Evolutionary conservation across 2,113 vertebrate species (phyloP).

Genomic region (Australoheros scitulus): DNA sequence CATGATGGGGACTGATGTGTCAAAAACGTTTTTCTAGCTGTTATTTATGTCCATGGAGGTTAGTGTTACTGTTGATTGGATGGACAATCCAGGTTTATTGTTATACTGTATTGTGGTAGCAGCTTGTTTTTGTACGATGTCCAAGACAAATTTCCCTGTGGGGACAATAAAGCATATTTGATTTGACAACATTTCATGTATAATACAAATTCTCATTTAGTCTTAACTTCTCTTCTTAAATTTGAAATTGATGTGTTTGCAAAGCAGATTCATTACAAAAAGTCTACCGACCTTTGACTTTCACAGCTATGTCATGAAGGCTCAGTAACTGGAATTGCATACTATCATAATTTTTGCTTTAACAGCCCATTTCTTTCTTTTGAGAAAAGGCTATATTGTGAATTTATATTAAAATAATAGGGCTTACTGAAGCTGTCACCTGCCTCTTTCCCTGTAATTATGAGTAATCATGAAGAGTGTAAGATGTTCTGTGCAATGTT

Average conservation of each 20-base stretch:
- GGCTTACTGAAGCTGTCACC: constrained; percentile 27
- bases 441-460: constrained; percentile 16
- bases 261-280: constrained; percentile 22
- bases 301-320: constrained; percentile 42
- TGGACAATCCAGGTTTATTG: background rate
- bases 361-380: constrained; percentile 41
- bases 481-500: background rate
- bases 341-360: constrained; percentile 52
- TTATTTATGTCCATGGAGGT: fast-evolving
- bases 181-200: background rate
- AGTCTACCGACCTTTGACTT: constrained; percentile 25
- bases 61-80: background rate
- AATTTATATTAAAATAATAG: constrained; percentile 38
- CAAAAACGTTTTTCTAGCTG: background rate
- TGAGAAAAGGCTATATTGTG: constrained; percentile 18
- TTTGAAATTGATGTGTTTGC: constrained; percentile 22
- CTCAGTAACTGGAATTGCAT: constrained; percentile 40
- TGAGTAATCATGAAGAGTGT: background rate
- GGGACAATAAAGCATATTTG: no score
- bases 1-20: background rate
- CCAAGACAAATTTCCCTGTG: no score
- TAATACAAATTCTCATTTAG: background rate
- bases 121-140: no score
- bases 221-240: background rate
- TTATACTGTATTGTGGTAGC: no score